Evolutionary conservation across 2,113 vertebrate species (phyloP).

Genomic region (Oreochromis tanganicae): DNA sequence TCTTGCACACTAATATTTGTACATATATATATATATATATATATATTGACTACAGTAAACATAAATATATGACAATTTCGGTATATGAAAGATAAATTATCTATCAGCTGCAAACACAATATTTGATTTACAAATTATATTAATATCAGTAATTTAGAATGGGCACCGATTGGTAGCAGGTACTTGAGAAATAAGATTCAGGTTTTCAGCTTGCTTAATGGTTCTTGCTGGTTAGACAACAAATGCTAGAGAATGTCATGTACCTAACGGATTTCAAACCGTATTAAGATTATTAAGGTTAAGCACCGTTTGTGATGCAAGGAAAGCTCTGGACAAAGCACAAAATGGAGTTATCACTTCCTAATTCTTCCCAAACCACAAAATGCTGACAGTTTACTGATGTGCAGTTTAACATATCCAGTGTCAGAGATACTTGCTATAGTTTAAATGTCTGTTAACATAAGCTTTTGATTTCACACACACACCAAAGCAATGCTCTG

Average conservation of each 20-base stretch:
- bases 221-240: background rate
- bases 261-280: background rate
- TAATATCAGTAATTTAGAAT: background rate
- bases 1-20: background rate
- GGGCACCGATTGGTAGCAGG: background rate
- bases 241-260: background rate
- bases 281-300: background rate
- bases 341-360: background rate
- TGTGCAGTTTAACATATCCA: background rate
- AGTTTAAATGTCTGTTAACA: constrained; percentile 16
- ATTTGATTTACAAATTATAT: background rate
- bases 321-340: background rate
- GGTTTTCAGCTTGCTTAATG: background rate
- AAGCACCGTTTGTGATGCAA: background rate
- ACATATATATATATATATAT: too few species aligned
- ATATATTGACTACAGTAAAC: background rate
- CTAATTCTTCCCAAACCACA: background rate
- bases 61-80: background rate
- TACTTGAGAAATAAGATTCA: background rate
- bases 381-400: constrained; percentile 1
- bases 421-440: constrained; percentile 16
- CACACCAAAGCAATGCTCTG: constrained; percentile 37
- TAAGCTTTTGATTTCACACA: constrained; percentile 26
- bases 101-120: background rate
- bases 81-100: background rate